Evolutionary conservation across 2,113 vertebrate species (phyloP).

Genomic region (Lichenostomus cassidix): DNA sequence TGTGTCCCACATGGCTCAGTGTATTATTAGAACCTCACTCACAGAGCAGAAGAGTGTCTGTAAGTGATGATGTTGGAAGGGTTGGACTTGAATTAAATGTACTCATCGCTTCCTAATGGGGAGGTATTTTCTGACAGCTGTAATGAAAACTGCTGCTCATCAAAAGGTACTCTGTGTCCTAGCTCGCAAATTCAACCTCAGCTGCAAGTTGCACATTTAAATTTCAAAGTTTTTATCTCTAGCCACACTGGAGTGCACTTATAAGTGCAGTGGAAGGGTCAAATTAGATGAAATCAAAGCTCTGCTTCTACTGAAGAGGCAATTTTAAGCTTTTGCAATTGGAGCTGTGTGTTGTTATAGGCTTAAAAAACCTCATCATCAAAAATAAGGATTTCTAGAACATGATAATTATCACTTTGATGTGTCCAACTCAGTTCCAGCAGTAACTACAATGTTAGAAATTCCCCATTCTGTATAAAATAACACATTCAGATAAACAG

Average conservation of each 20-base stretch:
- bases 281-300: constrained; percentile 66
- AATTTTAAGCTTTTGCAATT: constrained; percentile 51
- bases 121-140: constrained; percentile 63
- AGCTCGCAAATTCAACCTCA: constrained; percentile 63
- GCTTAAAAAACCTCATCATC: constrained; percentile 54
- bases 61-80: constrained; percentile 47
- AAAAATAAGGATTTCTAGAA: constrained; percentile 65
- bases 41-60: constrained; percentile 51
- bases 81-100: constrained; percentile 45
- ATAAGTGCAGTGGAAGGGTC: constrained; percentile 42
- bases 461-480: constrained; percentile 7
- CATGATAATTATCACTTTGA: constrained; percentile 55
- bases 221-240: constrained; percentile 74
- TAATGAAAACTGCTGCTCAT: constrained; percentile 71
- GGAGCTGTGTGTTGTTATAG: constrained; percentile 53
- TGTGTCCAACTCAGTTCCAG: constrained; percentile 11
- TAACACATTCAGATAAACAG: neutral
- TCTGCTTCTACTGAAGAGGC: constrained; percentile 45
- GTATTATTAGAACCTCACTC: constrained; percentile 68
- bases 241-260: constrained; percentile 54
- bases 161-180: constrained; percentile 72
- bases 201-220: constrained; percentile 70
- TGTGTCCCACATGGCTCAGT: constrained; percentile 57
- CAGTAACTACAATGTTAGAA: neutral
- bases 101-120: constrained; percentile 62